Base-by-base conservation (phyloP, 2,797 vertebrate genomes). In the Hydrocynus forskahlii region DNA sequence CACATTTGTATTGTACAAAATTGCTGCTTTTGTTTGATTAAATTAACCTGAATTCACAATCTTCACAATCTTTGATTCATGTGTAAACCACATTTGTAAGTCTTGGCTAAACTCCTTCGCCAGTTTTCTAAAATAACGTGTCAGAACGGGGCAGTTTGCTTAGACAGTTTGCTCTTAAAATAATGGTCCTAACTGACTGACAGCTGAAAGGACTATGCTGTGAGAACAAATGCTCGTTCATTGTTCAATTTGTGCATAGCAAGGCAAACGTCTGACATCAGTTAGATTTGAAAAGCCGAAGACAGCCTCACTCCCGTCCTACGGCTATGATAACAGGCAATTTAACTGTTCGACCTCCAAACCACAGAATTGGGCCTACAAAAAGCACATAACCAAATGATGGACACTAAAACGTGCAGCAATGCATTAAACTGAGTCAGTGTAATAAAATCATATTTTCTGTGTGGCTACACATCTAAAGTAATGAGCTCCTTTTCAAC, bases 241-340 rank as follows among this genome's bases (percentile, higher is more conserved):
- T 50, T 7, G 25, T 21, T 70, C 21, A 21, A 50, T 70, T 50
- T 21, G 19, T 68, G 7, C 43, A 69, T 48, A 40, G 6, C 40
- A 68, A 45, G n/a, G n/a, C 38, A 45, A n/a, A 68, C 66, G 21
- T 70, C 67, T 50, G 45, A 70, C 21, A 70, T 70, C 25, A 14
- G n/a, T 13, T 63, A 12, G 12, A 14, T 63, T 16, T 25, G 12
- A 63, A 29, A 29, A 29, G 60, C 60, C 14, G 5, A 25, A 50
- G 67, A 50, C n/a, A 67, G 35, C 14, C 7, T 43, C 38, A 43
- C 64, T 69, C 43, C 45, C n/a, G 16, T 70, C 6, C 48, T 70
- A 48, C 6, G 1, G 10, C 21, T 45, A 6, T 48, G 48, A 50
- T 48, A 43, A 50, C 29, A 19, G 43, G 43, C 67, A 70, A 7